Evolutionary conservation across 35 echinoderm and acorn worm species (phyloP), one percentile per base, ranked within the genome.

Genomic region (Apostichopus californicus): DNA sequence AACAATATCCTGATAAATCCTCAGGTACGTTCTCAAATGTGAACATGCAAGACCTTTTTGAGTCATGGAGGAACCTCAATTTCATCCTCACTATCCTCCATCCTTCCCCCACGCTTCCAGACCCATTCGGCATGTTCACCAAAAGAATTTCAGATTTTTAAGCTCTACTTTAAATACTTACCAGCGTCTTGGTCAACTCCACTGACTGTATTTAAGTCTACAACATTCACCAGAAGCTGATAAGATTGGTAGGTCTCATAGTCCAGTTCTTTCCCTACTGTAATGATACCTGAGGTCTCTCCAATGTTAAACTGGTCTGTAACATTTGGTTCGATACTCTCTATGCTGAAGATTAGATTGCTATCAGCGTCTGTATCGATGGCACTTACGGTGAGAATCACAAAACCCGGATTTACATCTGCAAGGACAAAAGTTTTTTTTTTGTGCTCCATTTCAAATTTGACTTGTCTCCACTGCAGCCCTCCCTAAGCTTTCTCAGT

Each of bases 141-240:
- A 46, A 46, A 46, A 3, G 34, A 46, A 46, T 46, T 46, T 46
- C 34, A 46, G 34, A 46, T 46, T 46, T 46, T 46, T 46, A 46
- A 46, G 34, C 34, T 46, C 34, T 46, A 46, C 34, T 46, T 46
- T 46, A 46, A 3, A 46, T 46, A 8, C 52, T 90, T 55, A 87
- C 86, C 91, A 20, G 85, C 20, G 25, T 92, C 94, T 77, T 77
- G 12, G 79, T 12, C 18, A 60, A 56, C 75, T 28, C 9, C 58
- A n/a, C 34, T 54, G 34, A 10, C 14, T 9, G 89, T 90, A 63
- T 91, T 89, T n/a, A 79, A 55, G 83, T 96, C 95, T 78, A 77
- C n/a, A 1, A 96, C 95, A 10, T 13, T 21, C 21, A 96, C 56
- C 1, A 14, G 7, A 17, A 96, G 55, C 12, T 58, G 28, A 78